Evolutionary conservation across 2,888 invertebrate species (phyloP).

Genomic region (Endotricha flammealis): DNA sequence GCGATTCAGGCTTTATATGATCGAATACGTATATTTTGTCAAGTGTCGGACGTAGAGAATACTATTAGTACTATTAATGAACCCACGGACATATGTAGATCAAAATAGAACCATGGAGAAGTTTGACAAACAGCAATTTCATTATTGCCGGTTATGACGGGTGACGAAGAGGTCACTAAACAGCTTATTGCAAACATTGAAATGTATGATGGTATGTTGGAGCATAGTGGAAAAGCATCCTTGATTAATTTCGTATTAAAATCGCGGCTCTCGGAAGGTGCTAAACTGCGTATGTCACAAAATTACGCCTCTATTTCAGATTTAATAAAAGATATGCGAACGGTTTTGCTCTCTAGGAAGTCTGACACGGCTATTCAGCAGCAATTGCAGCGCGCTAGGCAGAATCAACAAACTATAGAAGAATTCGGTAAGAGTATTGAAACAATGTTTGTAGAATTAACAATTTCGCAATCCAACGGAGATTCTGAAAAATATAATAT

Average conservation of each 20-base stretch:
- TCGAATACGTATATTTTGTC: no score
- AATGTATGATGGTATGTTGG: conserved; percentile 5
- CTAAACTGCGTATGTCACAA: conserved; percentile 9
- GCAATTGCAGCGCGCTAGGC: not conserved
- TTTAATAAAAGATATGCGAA: conserved; percentile 2
- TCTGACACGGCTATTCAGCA: not conserved
- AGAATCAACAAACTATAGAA: conserved; percentile 1
- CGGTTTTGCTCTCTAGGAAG: conserved; percentile 1
- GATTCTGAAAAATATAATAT: not conserved
- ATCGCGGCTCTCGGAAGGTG: conserved; percentile 7
- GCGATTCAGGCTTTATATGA: no score
- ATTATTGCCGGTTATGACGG: conserved; percentile 8
- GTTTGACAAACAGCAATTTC: conserved; percentile 9
- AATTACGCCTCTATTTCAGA: not conserved
- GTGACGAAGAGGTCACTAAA: conserved; percentile 6
- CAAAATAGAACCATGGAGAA: conserved; percentile 3
- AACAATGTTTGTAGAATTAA: conserved; percentile 1
- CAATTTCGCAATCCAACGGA: not conserved
- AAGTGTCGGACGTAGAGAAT: no score
- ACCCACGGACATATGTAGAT: not conserved
- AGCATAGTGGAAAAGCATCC: conserved; percentile 3
- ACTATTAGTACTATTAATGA: not conserved
- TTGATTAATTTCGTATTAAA: conserved; percentile 11
- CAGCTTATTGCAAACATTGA: conserved; percentile 9
- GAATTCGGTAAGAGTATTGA: conserved; percentile 1